Percentiles rank a stretch among this genome's conserved stretches.
Evolutionary conservation across 2,113 vertebrate genomes (phyloP).

Genomic region (Labeo catla): DNA sequence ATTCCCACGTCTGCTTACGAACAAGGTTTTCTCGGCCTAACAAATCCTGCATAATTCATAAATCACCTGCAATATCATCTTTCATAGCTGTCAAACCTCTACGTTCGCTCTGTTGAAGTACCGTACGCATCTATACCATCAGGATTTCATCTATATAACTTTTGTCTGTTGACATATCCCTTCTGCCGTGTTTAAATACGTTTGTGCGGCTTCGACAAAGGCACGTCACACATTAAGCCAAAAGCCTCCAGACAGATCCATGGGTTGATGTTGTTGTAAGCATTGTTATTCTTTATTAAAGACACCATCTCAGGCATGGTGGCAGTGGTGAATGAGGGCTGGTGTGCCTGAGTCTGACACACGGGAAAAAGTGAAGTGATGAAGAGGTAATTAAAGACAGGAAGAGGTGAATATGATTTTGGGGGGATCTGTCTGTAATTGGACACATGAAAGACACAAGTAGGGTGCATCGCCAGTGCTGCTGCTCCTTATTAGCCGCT

Average conservation of each 20-base stretch:
- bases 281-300: constrained; percentile 36
- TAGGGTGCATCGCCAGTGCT: constrained; percentile 75
- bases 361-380: constrained; percentile 80
- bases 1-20: neutral
- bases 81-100: constrained; percentile 17
- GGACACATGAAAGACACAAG: constrained; percentile 86
- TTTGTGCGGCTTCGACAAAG: constrained; percentile 18
- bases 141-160: constrained; percentile 6
- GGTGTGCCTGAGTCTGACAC: constrained; percentile 64
- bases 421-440: constrained; percentile 86
- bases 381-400: constrained; percentile 89
- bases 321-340: constrained; percentile 46
- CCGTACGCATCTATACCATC: neutral
- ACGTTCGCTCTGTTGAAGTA: neutral
- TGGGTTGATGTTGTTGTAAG: constrained; percentile 13
- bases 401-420: constrained; percentile 85
- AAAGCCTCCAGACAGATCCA: constrained; percentile 12
- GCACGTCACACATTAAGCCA: constrained; percentile 12
- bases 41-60: constrained; percentile 29
- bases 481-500: constrained; percentile 84
- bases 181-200: constrained; percentile 1
- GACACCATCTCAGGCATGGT: constrained; percentile 19
- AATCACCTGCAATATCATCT: constrained; percentile 31
- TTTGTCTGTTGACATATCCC: neutral
- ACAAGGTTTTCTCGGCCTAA: constrained; percentile 17